phyloP scores from a whole-genome alignment of 1,140 invertebrate genomes.

The Cryptotermes secundus region DNA sequence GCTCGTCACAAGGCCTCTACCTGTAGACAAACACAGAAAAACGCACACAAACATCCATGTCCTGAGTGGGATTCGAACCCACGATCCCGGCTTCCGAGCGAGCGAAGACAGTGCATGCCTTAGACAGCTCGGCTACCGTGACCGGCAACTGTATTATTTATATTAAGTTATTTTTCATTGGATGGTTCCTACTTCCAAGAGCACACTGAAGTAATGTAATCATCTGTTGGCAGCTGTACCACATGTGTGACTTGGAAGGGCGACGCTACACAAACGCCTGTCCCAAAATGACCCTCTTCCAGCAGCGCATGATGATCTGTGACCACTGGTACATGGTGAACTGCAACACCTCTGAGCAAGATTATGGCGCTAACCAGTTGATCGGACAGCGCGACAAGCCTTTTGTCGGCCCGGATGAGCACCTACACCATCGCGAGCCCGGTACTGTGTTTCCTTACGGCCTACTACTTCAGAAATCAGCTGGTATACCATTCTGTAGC shows the following conservation, averaged over 20 bases:
- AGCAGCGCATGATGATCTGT: conserved; percentile 75
- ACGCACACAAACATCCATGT: too few species aligned
- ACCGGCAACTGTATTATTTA: neutral
- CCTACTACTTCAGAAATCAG: too few species aligned
- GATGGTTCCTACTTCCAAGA: too few species aligned
- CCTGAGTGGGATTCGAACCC: too few species aligned
- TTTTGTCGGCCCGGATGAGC: neutral
- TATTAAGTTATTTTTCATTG: neutral
- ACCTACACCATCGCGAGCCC: neutral
- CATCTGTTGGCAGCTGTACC: conserved; percentile 59
- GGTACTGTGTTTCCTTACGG: too few species aligned
- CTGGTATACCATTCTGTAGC: too few species aligned
- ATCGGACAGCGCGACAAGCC: conserved; percentile 51
- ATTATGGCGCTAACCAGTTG: conserved; percentile 67
- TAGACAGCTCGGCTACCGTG: too few species aligned
- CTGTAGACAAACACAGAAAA: too few species aligned
- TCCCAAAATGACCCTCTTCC: conserved; percentile 75
- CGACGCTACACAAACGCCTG: conserved; percentile 74
- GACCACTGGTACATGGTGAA: conserved; percentile 85
- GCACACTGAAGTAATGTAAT: neutral
- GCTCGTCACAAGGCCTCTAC: too few species aligned
- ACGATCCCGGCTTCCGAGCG: too few species aligned
- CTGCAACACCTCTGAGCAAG: conserved; percentile 63
- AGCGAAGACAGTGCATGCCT: too few species aligned
- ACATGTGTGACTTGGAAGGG: conserved; percentile 73